Percentiles rank a stretch among this genome's conserved stretches.
Evolutionary conservation across 2,888 invertebrate genomes (phyloP).

Genomic region (Hylaea fasciaria): DNA sequence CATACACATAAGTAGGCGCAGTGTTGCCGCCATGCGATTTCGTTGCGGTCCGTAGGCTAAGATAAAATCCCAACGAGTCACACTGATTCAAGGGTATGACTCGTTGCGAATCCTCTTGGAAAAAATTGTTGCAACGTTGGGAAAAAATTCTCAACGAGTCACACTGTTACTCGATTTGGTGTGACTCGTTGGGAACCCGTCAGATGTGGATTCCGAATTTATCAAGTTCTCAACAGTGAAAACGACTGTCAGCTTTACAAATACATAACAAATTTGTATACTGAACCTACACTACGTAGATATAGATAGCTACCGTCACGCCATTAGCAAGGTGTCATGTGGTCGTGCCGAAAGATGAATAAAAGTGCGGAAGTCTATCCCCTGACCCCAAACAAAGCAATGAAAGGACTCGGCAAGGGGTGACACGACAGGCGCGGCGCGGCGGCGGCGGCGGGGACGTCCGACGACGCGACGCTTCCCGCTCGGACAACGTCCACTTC

Average conservation of each 20-base stretch:
- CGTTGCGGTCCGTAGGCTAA: no score
- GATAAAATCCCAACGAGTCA: no score
- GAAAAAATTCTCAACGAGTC: no score
- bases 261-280: no score
- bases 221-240: no score
- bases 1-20: not conserved
- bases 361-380: constrained; percentile 26
- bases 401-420: constrained; percentile 22
- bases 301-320: constrained; percentile 9
- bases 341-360: constrained; percentile 22
- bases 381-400: constrained; percentile 27
- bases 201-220: no score
- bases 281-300: constrained; percentile 1
- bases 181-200: no score
- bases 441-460: constrained; percentile 12
- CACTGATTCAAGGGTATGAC: no score
- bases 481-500: constrained; percentile 22
- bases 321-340: constrained; percentile 20
- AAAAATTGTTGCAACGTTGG: no score
- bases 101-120: no score
- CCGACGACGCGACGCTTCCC: constrained; percentile 3
- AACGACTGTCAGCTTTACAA: no score
- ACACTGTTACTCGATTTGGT: no score
- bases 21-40: not conserved
- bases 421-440: constrained; percentile 21